Evolutionary conservation across 2,797 vertebrate species (phyloP), one percentile per base, ranked within the genome.

Genomic region (Periparus ater): DNA sequence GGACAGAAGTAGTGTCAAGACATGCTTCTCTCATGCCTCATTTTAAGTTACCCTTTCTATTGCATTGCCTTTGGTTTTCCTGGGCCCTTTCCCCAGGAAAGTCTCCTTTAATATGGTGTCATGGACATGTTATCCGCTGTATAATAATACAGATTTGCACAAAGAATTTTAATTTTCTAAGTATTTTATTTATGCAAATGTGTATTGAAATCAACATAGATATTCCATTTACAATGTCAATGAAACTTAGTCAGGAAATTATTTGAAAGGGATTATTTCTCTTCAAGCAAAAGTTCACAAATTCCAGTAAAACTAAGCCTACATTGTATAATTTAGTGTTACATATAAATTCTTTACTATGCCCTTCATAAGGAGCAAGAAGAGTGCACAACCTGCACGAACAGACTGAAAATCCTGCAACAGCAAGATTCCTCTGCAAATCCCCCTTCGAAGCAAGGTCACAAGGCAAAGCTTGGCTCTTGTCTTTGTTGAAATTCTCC

Each of bases 91-190:
- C n/a, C 7, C 9, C n/a, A 61, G 29, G 17, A 25, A 82, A 79
- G 11, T 19, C 54, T 63, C 30, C 17, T 42, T 70, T 29, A 55
- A 57, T 48, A 38, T 9, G 21, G n/a, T 60, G 34, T 20, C 32
- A 53, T 11, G 2, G 20, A 68, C 22, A 30, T 0, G 0, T 44
- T 40, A 63, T 26, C 40, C 18, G 20, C 25, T 44, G 5, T 18
- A 45, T 11, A 44, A 54, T 8, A 74, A 71, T 9, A 58, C 50
- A 72, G 4, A 79, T 13, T 10, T 3, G 3, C 32, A 60, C 19
- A 71, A 70, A 60, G 25, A 71, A 48, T 17, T 60, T 62, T 4
- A 42, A 47, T 47, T 81, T 38, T n/a, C 17, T n/a, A 53, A 54
- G 9, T 38, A 54, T 29, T 93, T 87, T 62, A 87, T 60, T 81